Base-by-base conservation (phyloP, 2,797 vertebrate species). In the Sciurus carolinensis region DNA sequence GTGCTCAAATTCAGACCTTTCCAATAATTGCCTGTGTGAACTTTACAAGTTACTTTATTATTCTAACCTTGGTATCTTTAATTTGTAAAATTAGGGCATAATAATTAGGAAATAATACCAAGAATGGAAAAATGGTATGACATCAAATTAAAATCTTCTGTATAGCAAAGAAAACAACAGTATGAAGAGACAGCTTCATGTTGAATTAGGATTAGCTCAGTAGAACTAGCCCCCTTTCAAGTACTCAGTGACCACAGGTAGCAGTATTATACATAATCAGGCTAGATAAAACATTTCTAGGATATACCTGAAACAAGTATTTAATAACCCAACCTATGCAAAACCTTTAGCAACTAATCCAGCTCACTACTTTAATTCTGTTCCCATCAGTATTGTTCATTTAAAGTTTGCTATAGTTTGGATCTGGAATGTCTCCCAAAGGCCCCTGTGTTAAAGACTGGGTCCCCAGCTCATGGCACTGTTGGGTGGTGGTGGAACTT, bases 241-340 rank as follows among this genome's bases (percentile, higher is more conserved):
- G 7, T 14, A 24, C 9, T 83, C 15, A 66, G 0, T 36, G 73
- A 52, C 42, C 73, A 77, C 30, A 72, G 42, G 24, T 30, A 42
- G 67, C 47, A 11, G 1, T 79, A 50, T 89, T 79, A 84, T 67
- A 39, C 26, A 50, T 87, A 69, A 62, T 42, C 50, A 79, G 14
- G 75, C 18, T 12, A 77, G 9, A 81, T 7, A 85, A 57, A 87
- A 79, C 1, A 79, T 42, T 22, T 64, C 67, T 87, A 81, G 57
- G 69, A 86, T 69, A 50, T 69, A 62, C 33, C 72, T 73, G 33
- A 95, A 92, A 94, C 14, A 73, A 94, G 28, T 72, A 52, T 54
- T 71, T 84, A 77, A 88, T 54, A 85, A 62, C 30, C 10, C 71
- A 52, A 6, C 71, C 83, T 54, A 71, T 36, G 71, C 50, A 57